Evolutionary conservation across 2,888 invertebrate species (phyloP).

Genomic region (Ganaspis brasiliensis): DNA sequence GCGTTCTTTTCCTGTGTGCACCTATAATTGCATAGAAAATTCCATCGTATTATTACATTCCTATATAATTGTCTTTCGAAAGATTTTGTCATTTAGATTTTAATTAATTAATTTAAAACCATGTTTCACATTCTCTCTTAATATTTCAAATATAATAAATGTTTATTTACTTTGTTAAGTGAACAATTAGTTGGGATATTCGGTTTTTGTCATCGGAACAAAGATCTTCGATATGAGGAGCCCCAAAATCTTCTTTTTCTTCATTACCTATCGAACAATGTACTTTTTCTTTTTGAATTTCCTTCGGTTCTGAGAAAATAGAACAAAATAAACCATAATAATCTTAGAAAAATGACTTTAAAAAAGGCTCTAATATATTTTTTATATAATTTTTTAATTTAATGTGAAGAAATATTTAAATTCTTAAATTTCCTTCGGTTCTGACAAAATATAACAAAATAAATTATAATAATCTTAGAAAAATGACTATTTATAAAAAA

Average conservation of each 20-base stretch:
- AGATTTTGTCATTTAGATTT: background rate
- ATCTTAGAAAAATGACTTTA: too few species aligned
- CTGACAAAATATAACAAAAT: background rate
- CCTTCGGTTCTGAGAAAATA: conserved; percentile 36
- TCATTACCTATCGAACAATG: conserved; percentile 48
- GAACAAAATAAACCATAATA: background rate
- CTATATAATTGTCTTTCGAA: background rate
- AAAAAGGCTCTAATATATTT: too few species aligned
- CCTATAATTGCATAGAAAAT: background rate
- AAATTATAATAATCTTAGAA: background rate
- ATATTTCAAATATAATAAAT: background rate
- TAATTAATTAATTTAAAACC: too few species aligned
- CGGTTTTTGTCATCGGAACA: conserved; percentile 53
- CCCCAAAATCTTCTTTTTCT: conserved; percentile 47
- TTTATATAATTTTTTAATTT: too few species aligned
- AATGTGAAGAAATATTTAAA: too few species aligned
- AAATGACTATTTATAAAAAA: too few species aligned
- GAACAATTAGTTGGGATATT: conserved; percentile 52
- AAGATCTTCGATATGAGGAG: conserved; percentile 53
- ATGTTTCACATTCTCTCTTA: background rate
- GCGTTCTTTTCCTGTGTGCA: conserved; percentile 48
- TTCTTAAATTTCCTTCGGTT: conserved; percentile 43
- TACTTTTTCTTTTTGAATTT: conserved; percentile 35
- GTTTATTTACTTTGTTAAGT: conserved; percentile 49
- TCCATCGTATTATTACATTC: background rate